A percentile compares a stretch with the other conserved stretches of the same genome.
These are phyloP conservation scores for Gymnoscopelus braueri DNA, from an alignment of 2,797 vertebrate genomes.

Conservation along the genomic window DNA sequence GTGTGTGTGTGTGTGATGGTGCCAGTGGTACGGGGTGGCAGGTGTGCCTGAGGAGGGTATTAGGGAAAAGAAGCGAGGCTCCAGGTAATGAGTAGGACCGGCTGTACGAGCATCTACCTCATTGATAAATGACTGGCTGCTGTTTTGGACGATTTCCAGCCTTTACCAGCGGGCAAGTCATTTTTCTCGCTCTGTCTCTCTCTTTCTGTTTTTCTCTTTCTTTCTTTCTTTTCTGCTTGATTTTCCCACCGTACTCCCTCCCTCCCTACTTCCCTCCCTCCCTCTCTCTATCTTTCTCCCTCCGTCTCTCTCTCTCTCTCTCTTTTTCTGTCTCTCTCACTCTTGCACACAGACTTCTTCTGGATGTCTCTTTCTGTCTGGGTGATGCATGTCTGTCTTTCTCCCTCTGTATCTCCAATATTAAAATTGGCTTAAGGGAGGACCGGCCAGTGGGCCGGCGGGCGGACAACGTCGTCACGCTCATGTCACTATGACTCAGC, in stretches of 20 bases:
- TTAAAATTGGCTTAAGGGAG: no score
- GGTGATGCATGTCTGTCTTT: no score
- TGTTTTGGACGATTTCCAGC: constrained; percentile 66
- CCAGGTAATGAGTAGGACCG: constrained; percentile 66
- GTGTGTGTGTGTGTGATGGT: constrained; percentile 18
- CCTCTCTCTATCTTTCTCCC: constrained; percentile 16
- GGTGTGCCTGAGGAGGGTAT: constrained; percentile 60
- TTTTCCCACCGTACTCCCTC: neutral
- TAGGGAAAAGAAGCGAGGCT: constrained; percentile 49
- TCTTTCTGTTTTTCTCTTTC: constrained; percentile 6
- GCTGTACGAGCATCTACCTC: constrained; percentile 49
- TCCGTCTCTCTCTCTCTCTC: constrained; percentile 19
- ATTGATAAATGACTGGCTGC: constrained; percentile 70
- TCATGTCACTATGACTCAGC: no score
- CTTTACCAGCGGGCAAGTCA: constrained; percentile 61
- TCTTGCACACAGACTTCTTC: no score
- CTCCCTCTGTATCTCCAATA: no score
- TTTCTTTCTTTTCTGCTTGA: neutral
- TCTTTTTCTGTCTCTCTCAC: neutral
- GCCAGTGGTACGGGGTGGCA: constrained; percentile 40
- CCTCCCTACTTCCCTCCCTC: neutral
- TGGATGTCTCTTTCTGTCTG: no score
- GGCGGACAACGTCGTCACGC: no score
- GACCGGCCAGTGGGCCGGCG: no score
- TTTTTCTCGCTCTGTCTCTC: constrained; percentile 61